Conservation (phyloP, 2,888 invertebrate genomes). For the Mimas tiliae region DNA sequence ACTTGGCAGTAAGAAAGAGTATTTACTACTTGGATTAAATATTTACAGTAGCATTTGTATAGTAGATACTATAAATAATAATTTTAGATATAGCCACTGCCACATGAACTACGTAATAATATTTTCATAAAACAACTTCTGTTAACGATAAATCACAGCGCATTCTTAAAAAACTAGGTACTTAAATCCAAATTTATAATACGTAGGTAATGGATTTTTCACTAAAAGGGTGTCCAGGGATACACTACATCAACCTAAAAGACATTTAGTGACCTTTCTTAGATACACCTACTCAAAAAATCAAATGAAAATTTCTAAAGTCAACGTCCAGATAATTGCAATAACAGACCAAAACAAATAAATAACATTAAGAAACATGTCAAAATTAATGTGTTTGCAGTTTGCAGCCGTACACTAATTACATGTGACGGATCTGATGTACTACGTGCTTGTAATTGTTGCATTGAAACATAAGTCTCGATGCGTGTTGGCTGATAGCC, state of each 20-base stretch:
- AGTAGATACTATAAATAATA: no score
- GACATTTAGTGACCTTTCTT: slow-evolving; percentile 8
- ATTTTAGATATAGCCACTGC: no score
- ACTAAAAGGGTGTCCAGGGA: neutral
- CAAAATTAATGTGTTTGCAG: slow-evolving; percentile 9
- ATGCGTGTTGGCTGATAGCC: slow-evolving; percentile 36
- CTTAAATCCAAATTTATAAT: neutral
- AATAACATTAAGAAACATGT: slow-evolving; percentile 11
- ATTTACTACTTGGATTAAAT: no score
- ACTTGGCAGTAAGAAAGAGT: no score
- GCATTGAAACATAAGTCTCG: slow-evolving; percentile 27
- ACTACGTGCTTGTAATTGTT: slow-evolving; percentile 13
- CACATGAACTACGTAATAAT: no score
- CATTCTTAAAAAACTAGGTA: neutral
- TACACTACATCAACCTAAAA: slow-evolving; percentile 1
- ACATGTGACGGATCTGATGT: neutral
- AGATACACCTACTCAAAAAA: neutral
- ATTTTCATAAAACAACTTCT: no score
- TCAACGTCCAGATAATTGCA: neutral
- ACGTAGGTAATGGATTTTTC: neutral
- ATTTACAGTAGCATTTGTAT: no score
- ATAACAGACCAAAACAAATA: neutral
- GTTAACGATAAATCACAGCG: no score
- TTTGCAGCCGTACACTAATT: slow-evolving; percentile 20
- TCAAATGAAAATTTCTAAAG: neutral